Base-by-base conservation (phyloP, 2,888 invertebrate species). In the Latheticus oryzae region DNA sequence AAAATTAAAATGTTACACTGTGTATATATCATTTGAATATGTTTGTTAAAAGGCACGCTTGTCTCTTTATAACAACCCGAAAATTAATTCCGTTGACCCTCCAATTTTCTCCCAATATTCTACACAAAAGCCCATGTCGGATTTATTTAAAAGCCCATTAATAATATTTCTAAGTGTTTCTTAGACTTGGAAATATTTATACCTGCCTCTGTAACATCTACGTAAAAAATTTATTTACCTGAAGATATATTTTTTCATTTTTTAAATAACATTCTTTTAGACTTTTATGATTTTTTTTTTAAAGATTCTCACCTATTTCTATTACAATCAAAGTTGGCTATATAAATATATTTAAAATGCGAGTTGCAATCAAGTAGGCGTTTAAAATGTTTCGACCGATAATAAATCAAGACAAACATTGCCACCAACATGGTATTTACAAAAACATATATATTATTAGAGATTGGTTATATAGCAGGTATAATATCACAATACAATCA, bases 391-490 rank as follows among this genome's bases (percentile, higher is more conserved):
- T n/a, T 56, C 58, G 56, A 60, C 50, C n/a, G 42, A 60, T 60
- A 61, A 67, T 67, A 68, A 68, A 67, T 67, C 67, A 68, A 62
- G 50, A 53, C 47, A 19, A 53, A 57, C 59, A 60, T 62, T 67
- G 70, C 73, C 71, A 72, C 73, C 72, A 72, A 72, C 72, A 66
- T 72, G 72, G 68, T 72, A 73, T 71, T 73, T 71, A 71, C 69
- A 69, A 68, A 72, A 69, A 67, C 67, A 71, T 71, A 72, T n/a
- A n/a, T 70, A 73, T 70, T 71, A 71, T 68, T 65, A 64, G 56
- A 59, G 64, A 60, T 51, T 50, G 62, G 52, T 58, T 45, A 58
- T n/a, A n/a, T 58, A 45, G 58, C 45, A 35, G 53, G 58, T 53
- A 47, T 62, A 63, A 58, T 67, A 68, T 68, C 68, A 65, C 58